These are phyloP conservation scores for Cnemophilus loriae DNA, from an alignment of 2,113 vertebrate species.

Conservation along the genomic window DNA sequence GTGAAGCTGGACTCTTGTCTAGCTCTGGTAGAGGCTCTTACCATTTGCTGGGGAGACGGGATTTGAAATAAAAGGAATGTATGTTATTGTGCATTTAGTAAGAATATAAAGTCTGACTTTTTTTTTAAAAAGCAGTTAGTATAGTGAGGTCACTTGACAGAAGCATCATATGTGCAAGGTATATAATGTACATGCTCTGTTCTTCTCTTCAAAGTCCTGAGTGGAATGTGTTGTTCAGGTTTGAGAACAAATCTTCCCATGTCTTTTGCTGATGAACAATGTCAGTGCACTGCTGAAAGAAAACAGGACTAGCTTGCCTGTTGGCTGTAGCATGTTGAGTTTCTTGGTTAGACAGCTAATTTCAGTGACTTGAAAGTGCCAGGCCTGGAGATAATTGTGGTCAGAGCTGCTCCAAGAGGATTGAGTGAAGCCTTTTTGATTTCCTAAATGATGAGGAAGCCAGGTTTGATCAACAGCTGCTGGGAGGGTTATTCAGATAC, in stretches of 20 bases:
- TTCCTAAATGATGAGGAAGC: not conserved
- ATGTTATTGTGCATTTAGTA: not conserved
- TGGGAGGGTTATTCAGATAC: not conserved
- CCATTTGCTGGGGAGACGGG: not conserved
- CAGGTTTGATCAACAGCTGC: not conserved
- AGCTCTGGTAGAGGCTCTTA: not conserved
- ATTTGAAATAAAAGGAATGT: not conserved
- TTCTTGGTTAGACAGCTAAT: not conserved
- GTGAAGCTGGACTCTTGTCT: not conserved
- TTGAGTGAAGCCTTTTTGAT: not conserved
- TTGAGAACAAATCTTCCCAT: not conserved
- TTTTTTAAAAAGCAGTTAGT: not conserved
- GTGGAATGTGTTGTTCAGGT: not conserved
- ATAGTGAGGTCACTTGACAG: not conserved
- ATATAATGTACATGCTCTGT: not conserved
- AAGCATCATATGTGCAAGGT: not conserved
- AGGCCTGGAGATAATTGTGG: not conserved
- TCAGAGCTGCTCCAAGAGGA: not conserved
- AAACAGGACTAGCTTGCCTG: not conserved
- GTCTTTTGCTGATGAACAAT: not conserved
- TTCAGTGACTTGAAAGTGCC: not conserved
- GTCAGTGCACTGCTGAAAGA: not conserved
- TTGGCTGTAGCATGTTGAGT: not conserved
- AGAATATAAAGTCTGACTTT: not conserved
- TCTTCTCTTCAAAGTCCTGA: not conserved